These are phyloP conservation scores for Euproctis similis DNA, from an alignment of 2,888 invertebrate genomes.

Conservation along the genomic window DNA sequence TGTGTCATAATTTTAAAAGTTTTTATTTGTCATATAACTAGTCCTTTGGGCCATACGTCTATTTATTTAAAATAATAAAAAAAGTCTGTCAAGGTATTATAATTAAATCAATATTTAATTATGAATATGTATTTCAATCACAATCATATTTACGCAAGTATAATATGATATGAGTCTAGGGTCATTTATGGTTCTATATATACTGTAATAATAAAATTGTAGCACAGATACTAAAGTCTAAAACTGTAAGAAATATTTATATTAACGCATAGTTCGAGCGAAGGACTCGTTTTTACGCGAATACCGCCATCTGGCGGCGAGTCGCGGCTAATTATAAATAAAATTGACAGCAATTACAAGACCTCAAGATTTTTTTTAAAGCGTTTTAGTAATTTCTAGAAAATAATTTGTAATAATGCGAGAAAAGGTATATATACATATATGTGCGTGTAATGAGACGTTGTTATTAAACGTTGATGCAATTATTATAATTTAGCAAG, in stretches of 20 bases:
- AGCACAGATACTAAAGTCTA: constrained; percentile 26
- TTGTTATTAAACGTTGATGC: constrained; percentile 43
- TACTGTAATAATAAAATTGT: constrained; percentile 26
- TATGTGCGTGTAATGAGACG: constrained; percentile 47
- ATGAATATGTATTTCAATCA: no score
- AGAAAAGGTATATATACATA: constrained; percentile 41
- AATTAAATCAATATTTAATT: no score
- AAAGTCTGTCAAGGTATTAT: no score
- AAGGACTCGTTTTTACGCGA: constrained; percentile 40
- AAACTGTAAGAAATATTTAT: constrained; percentile 30
- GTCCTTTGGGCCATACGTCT: no score
- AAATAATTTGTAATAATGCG: constrained; percentile 45
- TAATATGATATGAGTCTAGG: no score
- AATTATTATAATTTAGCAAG: constrained; percentile 56
- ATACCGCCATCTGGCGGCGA: constrained; percentile 31
- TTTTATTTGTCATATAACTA: no score
- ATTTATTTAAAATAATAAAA: no score
- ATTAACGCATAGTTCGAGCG: constrained; percentile 30
- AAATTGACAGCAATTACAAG: constrained; percentile 67
- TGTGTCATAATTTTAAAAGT: no score
- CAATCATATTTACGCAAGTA: no score
- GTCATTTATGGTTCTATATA: no score
- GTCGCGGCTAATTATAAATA: constrained; percentile 55
- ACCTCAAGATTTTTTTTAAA: constrained; percentile 42
- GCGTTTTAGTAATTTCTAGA: constrained; percentile 67